Evolutionary conservation across 2,888 invertebrate species (phyloP), one percentile per base, ranked within the genome.

Genomic region (Philereme vetulata): DNA sequence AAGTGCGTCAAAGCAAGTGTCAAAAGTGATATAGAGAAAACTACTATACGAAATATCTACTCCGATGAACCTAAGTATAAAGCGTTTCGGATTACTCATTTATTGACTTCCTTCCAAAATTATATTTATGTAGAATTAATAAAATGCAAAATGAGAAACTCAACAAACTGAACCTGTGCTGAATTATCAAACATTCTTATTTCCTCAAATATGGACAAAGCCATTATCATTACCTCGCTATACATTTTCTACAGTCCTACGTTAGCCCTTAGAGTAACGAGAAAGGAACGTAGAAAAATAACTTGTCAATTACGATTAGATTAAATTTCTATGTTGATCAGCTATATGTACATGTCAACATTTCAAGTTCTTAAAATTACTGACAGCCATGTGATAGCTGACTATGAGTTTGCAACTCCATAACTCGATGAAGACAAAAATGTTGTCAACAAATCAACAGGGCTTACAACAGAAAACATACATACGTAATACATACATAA

Each of bases 321-420:
- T 67, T 87, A 83, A 89, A 83, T 80, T 85, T 84, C 84, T 89
- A 88, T 90, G 92, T 90, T 91, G 92, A 92, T 84, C 92, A 72
- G 71, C 88, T 92, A 92, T 92, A 92, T 92, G 65, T 92, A 92
- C 92, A 92, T 63, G 92, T 87, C 92, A 92, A 92, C 92, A 91
- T 83, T 84, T 88, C 87, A 82, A 84, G 89, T 88, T 80, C 92
- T 92, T 92, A 92, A 84, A 88, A 88, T 88, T 92, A 92, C 84
- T 92, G 92, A 92, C 92, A 92, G 92, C 92, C 92, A 92, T 92
- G 84, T 92, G 92, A 92, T 91, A 92, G 92, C 92, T 92, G 90
- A 92, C 92, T 88, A 88, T 92, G 92, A 88, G 92, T 80, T 81
- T 76, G 57, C 79, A 85, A 85, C 85, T 79, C 85, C 81, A 77